A percentile compares a stretch with the other conserved stretches of the same genome.
These are phyloP conservation scores for Dynastes maya DNA, from an alignment of 2,888 invertebrate species.

Conservation along the genomic window DNA sequence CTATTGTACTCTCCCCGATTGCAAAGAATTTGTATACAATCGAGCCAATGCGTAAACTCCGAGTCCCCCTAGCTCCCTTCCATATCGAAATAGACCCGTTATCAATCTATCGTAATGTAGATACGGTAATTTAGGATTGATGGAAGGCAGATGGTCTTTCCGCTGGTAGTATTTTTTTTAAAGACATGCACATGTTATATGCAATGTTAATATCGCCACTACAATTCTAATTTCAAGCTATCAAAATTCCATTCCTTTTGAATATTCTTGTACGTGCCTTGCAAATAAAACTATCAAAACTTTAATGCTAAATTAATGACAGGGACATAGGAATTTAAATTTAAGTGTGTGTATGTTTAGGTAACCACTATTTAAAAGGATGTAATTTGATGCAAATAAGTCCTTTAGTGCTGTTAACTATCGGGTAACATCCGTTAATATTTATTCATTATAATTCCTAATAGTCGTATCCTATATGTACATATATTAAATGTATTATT, in stretches of 20 bases:
- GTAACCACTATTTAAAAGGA: background rate
- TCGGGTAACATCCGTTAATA: background rate
- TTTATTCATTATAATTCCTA: background rate
- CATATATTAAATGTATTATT: no score
- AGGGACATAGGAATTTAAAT: constrained; percentile 7
- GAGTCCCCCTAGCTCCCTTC: constrained; percentile 3
- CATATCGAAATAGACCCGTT: constrained; percentile 18
- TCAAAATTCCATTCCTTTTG: constrained; percentile 33
- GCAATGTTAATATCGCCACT: background rate
- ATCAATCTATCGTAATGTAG: constrained; percentile 14
- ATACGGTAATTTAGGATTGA: constrained; percentile 19
- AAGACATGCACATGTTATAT: background rate
- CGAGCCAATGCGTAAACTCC: constrained; percentile 49
- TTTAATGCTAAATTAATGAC: constrained; percentile 19
- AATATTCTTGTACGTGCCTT: constrained; percentile 21
- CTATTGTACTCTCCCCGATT: constrained; percentile 64
- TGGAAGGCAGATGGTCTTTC: background rate
- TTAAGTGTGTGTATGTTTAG: background rate
- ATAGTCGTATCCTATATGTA: no score
- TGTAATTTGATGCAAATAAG: constrained; percentile 19
- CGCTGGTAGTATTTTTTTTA: background rate
- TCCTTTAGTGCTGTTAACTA: background rate
- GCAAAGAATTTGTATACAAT: constrained; percentile 66
- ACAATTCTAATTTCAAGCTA: background rate
- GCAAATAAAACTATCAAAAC: constrained; percentile 4